phyloP scores from a whole-genome alignment of 2,113 vertebrate species.

The Pyrgilauda ruficollis region DNA sequence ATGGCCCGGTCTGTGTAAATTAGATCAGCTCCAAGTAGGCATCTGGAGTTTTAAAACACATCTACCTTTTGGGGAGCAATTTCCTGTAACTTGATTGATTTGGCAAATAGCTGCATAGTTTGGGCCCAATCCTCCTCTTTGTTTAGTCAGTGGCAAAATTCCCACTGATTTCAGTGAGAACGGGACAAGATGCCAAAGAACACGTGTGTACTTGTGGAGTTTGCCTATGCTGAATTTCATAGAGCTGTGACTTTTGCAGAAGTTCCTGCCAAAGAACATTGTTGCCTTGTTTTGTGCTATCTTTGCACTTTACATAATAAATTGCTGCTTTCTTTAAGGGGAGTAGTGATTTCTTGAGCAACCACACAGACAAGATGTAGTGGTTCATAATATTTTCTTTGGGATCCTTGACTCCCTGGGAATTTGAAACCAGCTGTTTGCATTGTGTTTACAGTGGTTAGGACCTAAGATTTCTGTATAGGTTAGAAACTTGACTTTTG shows the following conservation, averaged over 20 bases:
- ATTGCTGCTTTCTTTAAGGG: neutral
- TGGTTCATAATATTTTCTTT: slow-evolving; percentile 28
- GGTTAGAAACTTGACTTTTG: slow-evolving; percentile 57
- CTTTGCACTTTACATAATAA: neutral
- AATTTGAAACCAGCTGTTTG: slow-evolving; percentile 24
- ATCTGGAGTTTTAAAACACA: slow-evolving; percentile 36
- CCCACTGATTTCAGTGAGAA: neutral
- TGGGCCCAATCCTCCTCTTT: neutral
- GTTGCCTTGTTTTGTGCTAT: neutral
- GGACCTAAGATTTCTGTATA: slow-evolving; percentile 1
- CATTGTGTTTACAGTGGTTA: neutral
- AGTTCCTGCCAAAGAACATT: neutral
- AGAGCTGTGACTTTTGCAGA: neutral
- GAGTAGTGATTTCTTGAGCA: slow-evolving; percentile 19
- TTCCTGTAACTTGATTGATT: slow-evolving; percentile 61
- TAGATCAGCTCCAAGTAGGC: slow-evolving; percentile 31
- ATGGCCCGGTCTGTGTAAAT: slow-evolving; percentile 24
- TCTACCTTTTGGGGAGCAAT: slow-evolving; percentile 52
- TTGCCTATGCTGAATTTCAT: neutral
- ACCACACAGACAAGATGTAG: neutral
- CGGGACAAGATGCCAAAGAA: neutral
- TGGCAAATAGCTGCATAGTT: slow-evolving; percentile 16
- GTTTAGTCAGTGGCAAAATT: slow-evolving; percentile 14
- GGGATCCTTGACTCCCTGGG: neutral
- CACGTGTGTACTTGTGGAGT: fast-evolving